Evolutionary conservation across 2,888 invertebrate genomes (phyloP).

Genomic region (Agriopis marginaria): DNA sequence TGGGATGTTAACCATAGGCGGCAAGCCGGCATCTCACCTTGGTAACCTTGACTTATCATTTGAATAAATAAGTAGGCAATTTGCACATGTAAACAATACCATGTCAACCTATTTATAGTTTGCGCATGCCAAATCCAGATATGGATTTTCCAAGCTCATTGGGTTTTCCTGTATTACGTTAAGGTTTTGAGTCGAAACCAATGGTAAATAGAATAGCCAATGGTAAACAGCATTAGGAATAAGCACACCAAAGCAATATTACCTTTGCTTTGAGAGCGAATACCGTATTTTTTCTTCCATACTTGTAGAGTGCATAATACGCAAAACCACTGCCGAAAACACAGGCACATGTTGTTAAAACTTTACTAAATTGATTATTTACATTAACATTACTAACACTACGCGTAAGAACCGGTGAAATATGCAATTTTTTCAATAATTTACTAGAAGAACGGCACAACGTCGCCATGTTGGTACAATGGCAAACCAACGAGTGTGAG

Average conservation of each 20-base stretch:
- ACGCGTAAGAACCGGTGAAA: constrained; percentile 65
- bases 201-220: neutral
- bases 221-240: neutral
- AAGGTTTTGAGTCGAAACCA: neutral
- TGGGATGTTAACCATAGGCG: neutral
- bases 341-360: constrained; percentile 76
- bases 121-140: neutral
- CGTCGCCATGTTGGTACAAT: constrained; percentile 84
- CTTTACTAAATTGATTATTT: constrained; percentile 64
- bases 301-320: constrained; percentile 72
- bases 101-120: neutral
- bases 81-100: constrained; percentile 12
- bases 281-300: constrained; percentile 70
- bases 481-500: constrained; percentile 70
- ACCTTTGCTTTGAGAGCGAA: constrained; percentile 84
- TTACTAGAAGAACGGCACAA: constrained; percentile 75
- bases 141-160: too few relatives aligned
- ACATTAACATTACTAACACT: constrained; percentile 69
- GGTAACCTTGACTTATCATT: constrained; percentile 11
- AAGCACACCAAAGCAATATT: constrained; percentile 44
- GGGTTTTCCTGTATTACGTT: neutral
- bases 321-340: constrained; percentile 74
- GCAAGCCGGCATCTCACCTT: neutral
- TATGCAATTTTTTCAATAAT: constrained; percentile 75
- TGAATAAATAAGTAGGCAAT: neutral